Percentiles rank a stretch among this genome's conserved stretches.
phyloP scores from a whole-genome alignment of 2,888 invertebrate species.

The Polydrusus pterygomalis region DNA sequence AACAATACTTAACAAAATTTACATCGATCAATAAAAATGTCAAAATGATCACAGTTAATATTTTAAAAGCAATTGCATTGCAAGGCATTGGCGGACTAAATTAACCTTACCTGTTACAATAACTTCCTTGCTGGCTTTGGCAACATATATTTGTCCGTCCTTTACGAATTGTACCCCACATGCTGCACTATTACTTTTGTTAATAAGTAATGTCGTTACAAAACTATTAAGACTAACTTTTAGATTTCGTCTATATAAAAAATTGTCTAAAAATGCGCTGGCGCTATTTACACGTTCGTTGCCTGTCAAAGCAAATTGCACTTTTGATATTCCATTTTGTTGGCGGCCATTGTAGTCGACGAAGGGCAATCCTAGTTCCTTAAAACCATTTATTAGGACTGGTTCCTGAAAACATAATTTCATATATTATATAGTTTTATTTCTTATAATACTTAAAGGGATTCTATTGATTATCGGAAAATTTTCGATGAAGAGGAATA shows the following conservation, averaged over 20 bases:
- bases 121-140: conserved; percentile 37
- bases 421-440: no score
- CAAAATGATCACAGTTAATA: no score
- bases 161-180: conserved; percentile 43
- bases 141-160: conserved; percentile 37
- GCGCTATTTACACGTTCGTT: conserved; percentile 78
- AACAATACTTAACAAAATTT: no score
- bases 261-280: conserved; percentile 76
- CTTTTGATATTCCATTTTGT: conserved; percentile 77
- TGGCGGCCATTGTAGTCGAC: conserved; percentile 78
- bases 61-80: no score
- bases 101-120: conserved; percentile 29
- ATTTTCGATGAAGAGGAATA: no score
- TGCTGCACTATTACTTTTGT: conserved; percentile 23
- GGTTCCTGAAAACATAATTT: not conserved
- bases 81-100: not conserved
- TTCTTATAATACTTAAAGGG: no score
- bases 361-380: conserved; percentile 73
- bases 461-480: no score
- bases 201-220: conserved; percentile 38
- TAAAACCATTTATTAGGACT: conserved; percentile 71
- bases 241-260: conserved; percentile 69
- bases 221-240: conserved; percentile 32
- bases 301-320: conserved; percentile 77
- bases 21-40: no score